These are phyloP conservation scores for Atrina japonica DNA, from an alignment of 2,888 invertebrate genomes.

Conservation along the genomic window DNA sequence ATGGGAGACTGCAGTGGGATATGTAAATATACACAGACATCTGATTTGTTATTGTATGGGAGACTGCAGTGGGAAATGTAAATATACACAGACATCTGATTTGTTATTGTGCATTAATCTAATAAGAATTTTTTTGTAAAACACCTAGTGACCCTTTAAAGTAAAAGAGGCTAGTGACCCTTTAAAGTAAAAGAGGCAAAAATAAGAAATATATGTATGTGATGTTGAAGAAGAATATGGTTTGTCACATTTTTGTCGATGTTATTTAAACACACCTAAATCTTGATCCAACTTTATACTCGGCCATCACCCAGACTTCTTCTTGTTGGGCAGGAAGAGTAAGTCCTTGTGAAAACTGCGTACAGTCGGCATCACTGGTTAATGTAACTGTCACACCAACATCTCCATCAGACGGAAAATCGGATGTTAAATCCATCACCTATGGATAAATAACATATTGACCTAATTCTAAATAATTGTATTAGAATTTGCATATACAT, in stretches of 20 bases:
- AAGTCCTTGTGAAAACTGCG: constrained; percentile 44
- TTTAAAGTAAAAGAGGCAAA: constrained; percentile 34
- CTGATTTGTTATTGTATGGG: too few species aligned
- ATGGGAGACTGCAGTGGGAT: too few species aligned
- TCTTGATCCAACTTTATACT: constrained; percentile 55
- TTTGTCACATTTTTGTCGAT: too few species aligned
- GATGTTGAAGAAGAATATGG: too few species aligned
- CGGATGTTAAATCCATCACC: constrained; percentile 27
- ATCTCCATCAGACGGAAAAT: constrained; percentile 34
- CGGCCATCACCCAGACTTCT: constrained; percentile 54
- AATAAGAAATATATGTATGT: not conserved
- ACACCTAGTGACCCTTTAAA: too few species aligned
- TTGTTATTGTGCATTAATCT: too few species aligned
- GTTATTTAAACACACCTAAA: constrained; percentile 49
- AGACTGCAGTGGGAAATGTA: too few species aligned
- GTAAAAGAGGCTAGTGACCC: constrained; percentile 46
- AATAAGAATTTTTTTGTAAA: too few species aligned
- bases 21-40: too few species aligned
- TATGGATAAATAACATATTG: too few species aligned
- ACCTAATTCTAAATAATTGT: not conserved
- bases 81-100: too few species aligned
- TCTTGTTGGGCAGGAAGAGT: constrained; percentile 46
- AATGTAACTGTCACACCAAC: constrained; percentile 49
- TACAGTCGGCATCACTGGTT: constrained; percentile 52
- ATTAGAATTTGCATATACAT: not conserved